Evolutionary conservation across 2,888 invertebrate species (phyloP).

Genomic region (Blastobasis lacticolella): DNA sequence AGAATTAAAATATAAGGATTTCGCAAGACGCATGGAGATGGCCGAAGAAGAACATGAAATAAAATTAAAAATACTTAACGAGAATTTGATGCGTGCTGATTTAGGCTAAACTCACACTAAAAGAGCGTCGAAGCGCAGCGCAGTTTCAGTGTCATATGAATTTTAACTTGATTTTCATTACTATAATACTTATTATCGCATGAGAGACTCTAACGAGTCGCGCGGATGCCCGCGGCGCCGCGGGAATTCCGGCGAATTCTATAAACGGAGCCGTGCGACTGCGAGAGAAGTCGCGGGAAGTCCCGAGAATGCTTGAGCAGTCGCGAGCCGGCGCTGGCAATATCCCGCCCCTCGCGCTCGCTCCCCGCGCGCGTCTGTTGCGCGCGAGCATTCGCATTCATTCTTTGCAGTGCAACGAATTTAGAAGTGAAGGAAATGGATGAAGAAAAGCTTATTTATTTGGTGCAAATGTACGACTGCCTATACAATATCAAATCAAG

Average conservation of each 20-base stretch:
- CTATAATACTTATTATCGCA: slow-evolving; percentile 6
- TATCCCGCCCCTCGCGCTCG: slow-evolving; percentile 2
- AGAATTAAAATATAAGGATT: too few relatives aligned
- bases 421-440: slow-evolving; percentile 9
- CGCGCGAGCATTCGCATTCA: slow-evolving; percentile 7
- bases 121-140: slow-evolving; percentile 4
- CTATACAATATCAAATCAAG: slow-evolving; percentile 11
- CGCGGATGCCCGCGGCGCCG: slow-evolving; percentile 8
- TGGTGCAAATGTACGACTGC: slow-evolving; percentile 12
- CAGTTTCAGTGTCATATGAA: background rate
- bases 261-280: slow-evolving; percentile 8
- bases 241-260: slow-evolving; percentile 3
- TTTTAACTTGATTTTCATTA: background rate
- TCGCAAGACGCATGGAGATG: too few relatives aligned
- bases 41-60: too few relatives aligned
- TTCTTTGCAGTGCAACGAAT: slow-evolving; percentile 10
- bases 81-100: too few relatives aligned
- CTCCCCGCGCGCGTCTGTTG: slow-evolving; percentile 1
- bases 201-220: slow-evolving; percentile 8
- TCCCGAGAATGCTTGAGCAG: slow-evolving; percentile 12
- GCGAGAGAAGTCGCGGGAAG: slow-evolving; percentile 6
- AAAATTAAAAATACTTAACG: too few relatives aligned
- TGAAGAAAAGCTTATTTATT: slow-evolving; percentile 13
- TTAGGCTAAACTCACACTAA: slow-evolving; percentile 5
- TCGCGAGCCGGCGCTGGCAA: slow-evolving; percentile 10